These are phyloP conservation scores for Drosophila putrida DNA, from an alignment of 2,888 invertebrate species.

Conservation along the genomic window DNA sequence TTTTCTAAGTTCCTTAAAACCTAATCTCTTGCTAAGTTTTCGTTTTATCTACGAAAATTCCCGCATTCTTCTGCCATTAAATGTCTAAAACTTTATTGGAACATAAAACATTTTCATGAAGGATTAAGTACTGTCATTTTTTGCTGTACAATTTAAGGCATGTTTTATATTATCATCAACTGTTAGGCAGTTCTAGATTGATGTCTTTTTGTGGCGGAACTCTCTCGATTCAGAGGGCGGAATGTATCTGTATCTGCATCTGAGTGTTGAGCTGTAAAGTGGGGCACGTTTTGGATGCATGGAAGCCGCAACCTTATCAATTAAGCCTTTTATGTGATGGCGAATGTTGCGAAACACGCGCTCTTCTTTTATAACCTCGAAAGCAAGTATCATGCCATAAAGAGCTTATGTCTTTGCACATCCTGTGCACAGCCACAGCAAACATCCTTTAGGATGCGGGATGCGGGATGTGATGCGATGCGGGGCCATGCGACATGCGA, in stretches of 20 bases:
- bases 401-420: constrained; percentile 72
- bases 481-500: constrained; percentile 46
- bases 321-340: constrained; percentile 68
- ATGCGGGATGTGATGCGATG: constrained; percentile 23
- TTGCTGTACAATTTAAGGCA: constrained; percentile 11
- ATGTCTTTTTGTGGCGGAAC: constrained; percentile 21
- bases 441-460: constrained; percentile 28
- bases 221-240: not conserved
- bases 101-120: constrained; percentile 42
- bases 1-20: not conserved
- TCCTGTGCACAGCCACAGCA: constrained; percentile 51
- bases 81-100: constrained; percentile 28
- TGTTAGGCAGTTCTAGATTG: constrained; percentile 23
- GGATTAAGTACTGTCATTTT: constrained; percentile 30
- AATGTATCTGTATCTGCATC: not conserved
- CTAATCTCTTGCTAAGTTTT: not conserved
- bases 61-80: constrained; percentile 1
- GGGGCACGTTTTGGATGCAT: constrained; percentile 33
- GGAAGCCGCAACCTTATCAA: constrained; percentile 59
- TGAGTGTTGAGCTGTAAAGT: constrained; percentile 21
- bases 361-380: constrained; percentile 47
- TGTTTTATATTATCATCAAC: constrained; percentile 38
- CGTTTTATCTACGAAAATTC: constrained; percentile 3
- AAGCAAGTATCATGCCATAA: constrained; percentile 50
- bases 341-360: constrained; percentile 50